Conservation (phyloP, 1,140 invertebrate genomes). For the Heterodera carotae region DNA sequence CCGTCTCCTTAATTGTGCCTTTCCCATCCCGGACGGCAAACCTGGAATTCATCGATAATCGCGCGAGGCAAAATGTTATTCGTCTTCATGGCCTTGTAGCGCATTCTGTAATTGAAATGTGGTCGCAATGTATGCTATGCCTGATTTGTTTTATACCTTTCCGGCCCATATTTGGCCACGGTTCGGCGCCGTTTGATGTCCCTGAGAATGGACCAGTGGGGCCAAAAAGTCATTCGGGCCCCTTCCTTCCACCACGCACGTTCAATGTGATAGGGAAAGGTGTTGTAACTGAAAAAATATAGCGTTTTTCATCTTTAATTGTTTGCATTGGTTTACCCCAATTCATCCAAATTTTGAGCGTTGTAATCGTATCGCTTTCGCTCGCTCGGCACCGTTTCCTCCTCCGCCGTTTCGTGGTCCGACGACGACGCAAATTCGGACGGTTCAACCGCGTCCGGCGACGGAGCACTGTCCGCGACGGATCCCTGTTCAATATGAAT, state of each 20-base stretch:
- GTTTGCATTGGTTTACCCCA: background rate
- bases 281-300: constrained; percentile 52
- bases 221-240: constrained; percentile 63
- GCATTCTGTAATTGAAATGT: constrained; percentile 46
- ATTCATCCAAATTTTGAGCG: background rate
- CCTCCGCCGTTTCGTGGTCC: background rate
- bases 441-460: no score
- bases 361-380: background rate
- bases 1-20: background rate
- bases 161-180: constrained; percentile 40
- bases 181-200: constrained; percentile 56
- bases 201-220: constrained; percentile 52
- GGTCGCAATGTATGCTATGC: background rate
- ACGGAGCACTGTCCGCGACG: no score
- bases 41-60: constrained; percentile 59
- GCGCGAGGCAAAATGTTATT: constrained; percentile 63
- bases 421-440: no score
- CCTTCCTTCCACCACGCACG: constrained; percentile 65
- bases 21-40: constrained; percentile 10
- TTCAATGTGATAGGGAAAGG: constrained; percentile 61
- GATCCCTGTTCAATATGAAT: no score
- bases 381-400: background rate
- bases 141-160: background rate
- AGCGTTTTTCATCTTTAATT: background rate
- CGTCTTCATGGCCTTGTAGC: constrained; percentile 59